Base-by-base conservation (phyloP, 2,888 invertebrate genomes). In the Melanophora roralis region DNA sequence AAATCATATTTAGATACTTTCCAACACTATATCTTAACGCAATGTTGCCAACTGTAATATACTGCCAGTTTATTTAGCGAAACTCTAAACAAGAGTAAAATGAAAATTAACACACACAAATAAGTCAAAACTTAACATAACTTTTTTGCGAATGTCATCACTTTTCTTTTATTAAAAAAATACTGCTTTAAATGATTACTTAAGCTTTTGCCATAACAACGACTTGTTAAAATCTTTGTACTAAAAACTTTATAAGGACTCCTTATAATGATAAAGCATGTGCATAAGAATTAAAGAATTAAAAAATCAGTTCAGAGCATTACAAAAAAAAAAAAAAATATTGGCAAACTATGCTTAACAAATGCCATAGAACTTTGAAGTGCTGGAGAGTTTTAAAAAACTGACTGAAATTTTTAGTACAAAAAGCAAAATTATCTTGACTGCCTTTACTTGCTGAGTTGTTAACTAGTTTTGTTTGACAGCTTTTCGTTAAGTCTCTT, bases 321-420 rank as follows among this genome's bases (percentile, higher is more conserved):
- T 19, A 23, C 51, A 67, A 34, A 40, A 21, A 45, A 68, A 38
- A 8, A 49, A 76, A 57, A 64, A 36, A 62, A 55, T 53, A 5
- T n/a, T 7, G n/a, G 9, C 19, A 34, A 68, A 45, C 14, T 19
- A 14, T 69, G 47, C 27, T 49, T 27, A 60, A 55, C 34, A 72
- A 71, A 72, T 60, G 72, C 51, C 78, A 78, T 67, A 72, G 60
- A 67, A 72, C 72, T 32, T 62, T 72, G 47, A 72, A 78, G 67
- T 72, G 55, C n/a, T 55, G 34, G 36, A 57, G 27, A 27, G n/a
- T n/a, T 64, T 69, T 36, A 60, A 49, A 16, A 32, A n/a, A 8
- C 9, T 23, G 43, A 21, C 16, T 27, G 11, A 45, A 55, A 36
- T 32, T 11, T 36, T 8, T 11, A 27, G 16, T 34, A 55, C 45